Evolutionary conservation across 2,797 vertebrate species (phyloP).

Genomic region (Crypturellus tataupa): DNA sequence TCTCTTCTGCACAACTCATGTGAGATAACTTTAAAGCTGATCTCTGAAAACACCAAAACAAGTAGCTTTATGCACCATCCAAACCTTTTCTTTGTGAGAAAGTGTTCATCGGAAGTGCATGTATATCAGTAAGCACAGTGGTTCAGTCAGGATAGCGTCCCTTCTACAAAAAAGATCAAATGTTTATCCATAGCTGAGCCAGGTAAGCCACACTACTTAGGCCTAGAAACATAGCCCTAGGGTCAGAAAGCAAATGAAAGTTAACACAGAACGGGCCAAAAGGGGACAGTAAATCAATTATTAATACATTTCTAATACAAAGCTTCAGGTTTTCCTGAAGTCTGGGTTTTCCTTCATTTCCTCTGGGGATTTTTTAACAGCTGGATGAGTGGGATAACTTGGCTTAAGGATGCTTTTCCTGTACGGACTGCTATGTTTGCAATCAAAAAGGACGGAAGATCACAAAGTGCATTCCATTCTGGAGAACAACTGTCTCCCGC

Average conservation of each 20-base stretch:
- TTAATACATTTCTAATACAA: constrained; percentile 42
- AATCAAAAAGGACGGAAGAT: constrained; percentile 55
- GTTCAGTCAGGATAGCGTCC: neutral
- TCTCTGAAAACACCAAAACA: neutral
- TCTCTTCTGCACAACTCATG: neutral
- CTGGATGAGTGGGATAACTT: constrained; percentile 67
- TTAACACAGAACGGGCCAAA: constrained; percentile 33
- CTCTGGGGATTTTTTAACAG: constrained; percentile 64
- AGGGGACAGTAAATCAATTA: constrained; percentile 58
- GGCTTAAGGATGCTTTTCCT: constrained; percentile 64
- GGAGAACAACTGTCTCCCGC: constrained; percentile 52
- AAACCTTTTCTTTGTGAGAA: neutral
- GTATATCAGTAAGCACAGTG: neutral
- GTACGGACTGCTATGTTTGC: constrained; percentile 45
- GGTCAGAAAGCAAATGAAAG: neutral
- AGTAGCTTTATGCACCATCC: neutral
- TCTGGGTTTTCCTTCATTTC: constrained; percentile 58
- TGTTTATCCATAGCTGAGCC: neutral
- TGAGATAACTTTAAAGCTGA: neutral
- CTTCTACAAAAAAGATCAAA: neutral
- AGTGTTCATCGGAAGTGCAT: neutral
- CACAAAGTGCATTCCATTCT: neutral
- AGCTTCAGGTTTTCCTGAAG: constrained; percentile 26
- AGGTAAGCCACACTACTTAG: neutral
- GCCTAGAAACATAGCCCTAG: neutral